These are phyloP conservation scores for Neogobius melanostomus DNA, from an alignment of 2,113 vertebrate genomes.

Conservation along the genomic window DNA sequence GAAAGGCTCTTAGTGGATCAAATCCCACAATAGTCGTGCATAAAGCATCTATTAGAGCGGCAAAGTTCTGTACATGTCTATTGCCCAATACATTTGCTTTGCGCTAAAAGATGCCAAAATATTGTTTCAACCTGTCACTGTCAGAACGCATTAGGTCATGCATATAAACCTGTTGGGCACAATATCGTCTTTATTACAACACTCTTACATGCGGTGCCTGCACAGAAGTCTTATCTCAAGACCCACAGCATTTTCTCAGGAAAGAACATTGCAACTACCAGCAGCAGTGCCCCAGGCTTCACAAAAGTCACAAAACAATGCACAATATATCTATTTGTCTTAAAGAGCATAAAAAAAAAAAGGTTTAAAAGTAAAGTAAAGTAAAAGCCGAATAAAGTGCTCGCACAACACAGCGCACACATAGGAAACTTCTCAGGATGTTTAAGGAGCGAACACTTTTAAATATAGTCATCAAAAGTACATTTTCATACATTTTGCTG, in stretches of 20 bases:
- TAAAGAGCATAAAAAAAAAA: constrained; percentile 2
- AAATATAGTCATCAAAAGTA: neutral
- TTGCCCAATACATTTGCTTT: constrained; percentile 4
- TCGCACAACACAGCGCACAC: neutral
- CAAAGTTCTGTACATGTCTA: constrained; percentile 13
- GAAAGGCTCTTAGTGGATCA: neutral
- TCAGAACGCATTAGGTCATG: constrained; percentile 50
- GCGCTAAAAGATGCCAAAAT: constrained; percentile 35
- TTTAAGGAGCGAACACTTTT: too few relatives aligned
- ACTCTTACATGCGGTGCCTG: neutral
- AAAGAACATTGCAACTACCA: constrained; percentile 22
- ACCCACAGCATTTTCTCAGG: constrained; percentile 5
- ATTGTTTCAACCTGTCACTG: constrained; percentile 57
- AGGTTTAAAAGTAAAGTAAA: neutral
- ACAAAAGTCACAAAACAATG: constrained; percentile 40
- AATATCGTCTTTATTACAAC: constrained; percentile 15
- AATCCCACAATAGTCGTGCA: constrained; percentile 2
- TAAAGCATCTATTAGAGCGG: constrained; percentile 3
- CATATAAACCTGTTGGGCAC: constrained; percentile 56
- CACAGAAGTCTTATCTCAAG: constrained; percentile 1
- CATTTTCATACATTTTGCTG: neutral
- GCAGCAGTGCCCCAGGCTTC: constrained; percentile 16
- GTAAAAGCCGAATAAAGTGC: neutral
- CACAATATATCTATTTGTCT: constrained; percentile 40
- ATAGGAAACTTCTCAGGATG: too few relatives aligned